Conservation (phyloP, 2,113 vertebrate species). For the Hippocampus comes region DNA sequence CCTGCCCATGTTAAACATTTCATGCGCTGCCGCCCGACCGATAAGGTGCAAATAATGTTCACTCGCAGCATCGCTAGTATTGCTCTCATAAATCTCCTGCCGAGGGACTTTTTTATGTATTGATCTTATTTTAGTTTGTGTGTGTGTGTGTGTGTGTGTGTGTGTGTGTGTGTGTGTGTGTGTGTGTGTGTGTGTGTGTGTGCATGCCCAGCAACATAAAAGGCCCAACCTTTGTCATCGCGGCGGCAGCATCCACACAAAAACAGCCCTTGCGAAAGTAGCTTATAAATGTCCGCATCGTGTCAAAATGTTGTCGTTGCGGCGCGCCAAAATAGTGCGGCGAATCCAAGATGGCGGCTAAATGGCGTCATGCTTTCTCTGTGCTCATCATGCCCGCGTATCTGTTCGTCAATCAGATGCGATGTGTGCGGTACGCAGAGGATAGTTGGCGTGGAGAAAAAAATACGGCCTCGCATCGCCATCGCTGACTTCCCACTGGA, state of each 20-base stretch:
- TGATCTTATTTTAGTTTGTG: not conserved
- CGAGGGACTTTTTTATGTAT: constrained; percentile 20
- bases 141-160: not conserved
- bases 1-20: constrained; percentile 45
- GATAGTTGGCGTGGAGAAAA: no score
- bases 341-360: not conserved
- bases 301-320: not conserved
- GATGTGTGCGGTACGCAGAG: no score
- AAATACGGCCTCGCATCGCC: no score
- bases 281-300: not conserved
- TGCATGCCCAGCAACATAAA: not conserved
- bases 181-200: no score
- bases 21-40: constrained; percentile 24
- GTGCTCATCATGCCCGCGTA: not conserved
- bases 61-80: constrained; percentile 17
- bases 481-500: not conserved
- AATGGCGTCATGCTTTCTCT: not conserved
- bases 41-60: constrained; percentile 58
- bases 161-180: no score
- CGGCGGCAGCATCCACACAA: not conserved
- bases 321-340: not conserved
- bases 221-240: not conserved
- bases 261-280: not conserved
- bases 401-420: not conserved
- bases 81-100: constrained; percentile 36